These are phyloP conservation scores for Percina caprodes DNA, from an alignment of 2,113 vertebrate genomes.

Conservation along the genomic window DNA sequence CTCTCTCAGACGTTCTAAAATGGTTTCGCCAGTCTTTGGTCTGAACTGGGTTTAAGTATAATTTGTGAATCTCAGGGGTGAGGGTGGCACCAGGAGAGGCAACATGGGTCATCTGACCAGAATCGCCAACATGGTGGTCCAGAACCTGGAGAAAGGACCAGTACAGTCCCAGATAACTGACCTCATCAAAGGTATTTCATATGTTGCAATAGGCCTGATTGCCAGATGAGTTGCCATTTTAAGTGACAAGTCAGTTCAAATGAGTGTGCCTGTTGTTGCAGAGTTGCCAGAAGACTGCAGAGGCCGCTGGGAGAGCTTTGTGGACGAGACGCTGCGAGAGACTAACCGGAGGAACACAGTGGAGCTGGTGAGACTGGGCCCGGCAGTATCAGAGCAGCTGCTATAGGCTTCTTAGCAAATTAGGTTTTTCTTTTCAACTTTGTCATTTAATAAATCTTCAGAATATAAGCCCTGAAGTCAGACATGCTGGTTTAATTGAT, in stretches of 20 bases:
- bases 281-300: conserved; percentile 95
- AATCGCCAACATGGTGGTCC: conserved; percentile 95
- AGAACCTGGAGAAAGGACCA: conserved; percentile 93
- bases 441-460: conserved; percentile 9
- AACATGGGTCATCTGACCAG: conserved; percentile 98
- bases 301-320: conserved; percentile 96
- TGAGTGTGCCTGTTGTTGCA: conserved; percentile 52
- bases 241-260: background rate
- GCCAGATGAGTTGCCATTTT: background rate
- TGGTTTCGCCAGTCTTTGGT: no score
- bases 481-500: background rate
- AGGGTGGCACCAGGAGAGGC: conserved; percentile 92
- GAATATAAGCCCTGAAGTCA: background rate
- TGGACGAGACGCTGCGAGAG: conserved; percentile 93
- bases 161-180: conserved; percentile 89
- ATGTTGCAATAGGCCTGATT: background rate
- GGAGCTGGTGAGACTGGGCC: conserved; percentile 88
- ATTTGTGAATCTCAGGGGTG: conserved; percentile 82
- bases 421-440: background rate
- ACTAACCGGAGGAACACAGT: conserved; percentile 95
- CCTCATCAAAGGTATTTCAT: conserved; percentile 90
- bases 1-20: no score
- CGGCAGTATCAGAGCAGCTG: conserved; percentile 19
- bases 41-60: background rate
- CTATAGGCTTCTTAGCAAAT: conserved; percentile 11